phyloP scores from a whole-genome alignment of 1,140 invertebrate genomes.

The Plodia interpunctella region DNA sequence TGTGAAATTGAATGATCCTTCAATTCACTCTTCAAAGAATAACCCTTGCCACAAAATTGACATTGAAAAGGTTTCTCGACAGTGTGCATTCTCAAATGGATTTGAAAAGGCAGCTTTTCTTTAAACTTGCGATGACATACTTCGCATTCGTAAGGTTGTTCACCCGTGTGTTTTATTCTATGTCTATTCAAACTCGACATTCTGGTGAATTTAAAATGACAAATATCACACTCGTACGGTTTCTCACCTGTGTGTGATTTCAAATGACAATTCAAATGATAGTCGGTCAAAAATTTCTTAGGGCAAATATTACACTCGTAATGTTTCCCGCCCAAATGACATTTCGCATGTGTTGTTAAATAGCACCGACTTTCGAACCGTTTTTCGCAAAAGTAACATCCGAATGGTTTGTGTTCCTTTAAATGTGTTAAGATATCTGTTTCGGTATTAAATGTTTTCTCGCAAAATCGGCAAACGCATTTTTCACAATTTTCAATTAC shows the following conservation, averaged over 20 bases:
- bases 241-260: not conserved
- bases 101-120: not conserved
- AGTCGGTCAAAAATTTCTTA: not conserved
- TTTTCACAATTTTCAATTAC: too few species aligned
- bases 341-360: too few species aligned
- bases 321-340: not conserved
- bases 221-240: conserved; percentile 3
- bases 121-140: conserved; percentile 28
- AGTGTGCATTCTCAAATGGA: conserved; percentile 14
- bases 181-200: not conserved
- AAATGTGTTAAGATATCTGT: too few species aligned
- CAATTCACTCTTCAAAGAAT: too few species aligned
- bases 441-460: too few species aligned
- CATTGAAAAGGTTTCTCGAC: conserved; percentile 18
- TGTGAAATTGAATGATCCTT: too few species aligned
- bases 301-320: not conserved
- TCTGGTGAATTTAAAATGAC: not conserved
- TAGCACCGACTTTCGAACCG: too few species aligned
- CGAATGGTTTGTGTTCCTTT: too few species aligned
- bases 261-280: not conserved
- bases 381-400: too few species aligned
- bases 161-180: not conserved
- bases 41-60: not conserved
- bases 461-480: too few species aligned
- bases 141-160: conserved; percentile 34